Evolutionary conservation across 2,113 vertebrate species (phyloP).

Genomic region (Pithys albifrons): DNA sequence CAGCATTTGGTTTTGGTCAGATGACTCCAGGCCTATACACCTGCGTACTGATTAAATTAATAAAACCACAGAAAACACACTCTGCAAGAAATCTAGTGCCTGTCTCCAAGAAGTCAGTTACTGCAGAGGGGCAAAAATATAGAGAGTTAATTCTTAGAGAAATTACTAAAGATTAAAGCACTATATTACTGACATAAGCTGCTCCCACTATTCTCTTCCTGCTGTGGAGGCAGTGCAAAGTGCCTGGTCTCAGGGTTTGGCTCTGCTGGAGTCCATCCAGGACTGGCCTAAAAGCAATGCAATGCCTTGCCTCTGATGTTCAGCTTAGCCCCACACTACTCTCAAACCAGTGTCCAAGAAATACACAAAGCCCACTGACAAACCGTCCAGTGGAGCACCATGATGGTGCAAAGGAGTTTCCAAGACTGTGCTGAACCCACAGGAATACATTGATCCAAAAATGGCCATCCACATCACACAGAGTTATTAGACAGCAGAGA

Average conservation of each 20-base stretch:
- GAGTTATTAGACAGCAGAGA: neutral
- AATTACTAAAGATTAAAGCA: neutral
- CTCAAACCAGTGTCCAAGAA: neutral
- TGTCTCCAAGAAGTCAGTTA: neutral
- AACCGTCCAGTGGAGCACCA: fast-evolving
- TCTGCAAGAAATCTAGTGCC: neutral
- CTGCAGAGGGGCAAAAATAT: fast-evolving
- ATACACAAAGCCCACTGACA: neutral
- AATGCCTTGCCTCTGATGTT: neutral
- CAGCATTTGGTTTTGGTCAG: neutral
- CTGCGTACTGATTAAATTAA: neutral
- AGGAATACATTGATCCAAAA: neutral
- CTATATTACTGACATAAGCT: neutral
- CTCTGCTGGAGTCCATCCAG: neutral
- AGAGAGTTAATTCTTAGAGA: neutral
- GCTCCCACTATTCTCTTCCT: neutral
- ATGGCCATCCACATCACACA: fast-evolving
- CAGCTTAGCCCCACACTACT: neutral
- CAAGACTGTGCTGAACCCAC: neutral
- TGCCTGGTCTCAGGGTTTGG: neutral
- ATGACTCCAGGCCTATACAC: neutral
- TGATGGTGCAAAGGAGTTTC: neutral
- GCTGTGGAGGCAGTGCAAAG: neutral
- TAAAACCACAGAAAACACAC: neutral
- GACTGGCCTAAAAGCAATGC: neutral